A percentile compares a stretch with the other conserved stretches of the same genome.
These are phyloP conservation scores for Acanthopleura granulata DNA, from an alignment of 2,888 invertebrate species.

Conservation along the genomic window DNA sequence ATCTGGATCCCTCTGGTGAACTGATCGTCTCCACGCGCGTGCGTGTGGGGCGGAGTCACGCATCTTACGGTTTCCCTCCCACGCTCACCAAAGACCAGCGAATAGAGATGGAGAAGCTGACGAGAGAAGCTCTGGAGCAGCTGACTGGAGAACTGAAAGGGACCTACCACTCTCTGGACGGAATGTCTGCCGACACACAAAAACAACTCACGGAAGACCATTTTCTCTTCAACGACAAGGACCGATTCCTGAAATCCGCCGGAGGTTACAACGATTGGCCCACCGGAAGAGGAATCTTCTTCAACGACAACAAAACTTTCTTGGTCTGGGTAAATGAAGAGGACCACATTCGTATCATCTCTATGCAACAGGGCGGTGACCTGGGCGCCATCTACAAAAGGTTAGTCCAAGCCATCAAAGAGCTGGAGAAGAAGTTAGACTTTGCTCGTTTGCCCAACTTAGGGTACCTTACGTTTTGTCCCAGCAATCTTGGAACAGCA, in stretches of 20 bases:
- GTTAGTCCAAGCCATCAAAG: constrained; percentile 81
- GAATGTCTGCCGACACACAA: constrained; percentile 34
- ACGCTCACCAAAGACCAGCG: constrained; percentile 79
- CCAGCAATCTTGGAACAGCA: constrained; percentile 87
- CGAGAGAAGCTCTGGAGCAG: constrained; percentile 15
- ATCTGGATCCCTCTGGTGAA: constrained; percentile 85
- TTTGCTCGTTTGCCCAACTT: constrained; percentile 83
- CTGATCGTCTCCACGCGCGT: constrained; percentile 77
- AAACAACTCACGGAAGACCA: constrained; percentile 40
- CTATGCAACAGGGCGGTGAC: constrained; percentile 75
- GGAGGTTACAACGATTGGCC: constrained; percentile 85
- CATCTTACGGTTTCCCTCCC: constrained; percentile 70
- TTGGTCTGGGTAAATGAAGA: constrained; percentile 93
- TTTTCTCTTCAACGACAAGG: constrained; percentile 34
- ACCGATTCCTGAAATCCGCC: constrained; percentile 44
- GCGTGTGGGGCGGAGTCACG: constrained; percentile 58
- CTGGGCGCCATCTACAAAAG: constrained; percentile 58
- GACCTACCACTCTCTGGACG: constrained; percentile 34
- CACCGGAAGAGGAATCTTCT: constrained; percentile 90
- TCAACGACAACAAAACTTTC: constrained; percentile 83
- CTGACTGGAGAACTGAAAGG: constrained; percentile 22
- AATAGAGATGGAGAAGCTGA: constrained; percentile 21
- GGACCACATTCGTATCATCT: constrained; percentile 88
- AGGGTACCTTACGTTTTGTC: constrained; percentile 88
- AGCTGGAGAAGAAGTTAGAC: constrained; percentile 68